phyloP scores from a whole-genome alignment of 92 coral and sea anemone species.

The Porites lobata region DNA sequence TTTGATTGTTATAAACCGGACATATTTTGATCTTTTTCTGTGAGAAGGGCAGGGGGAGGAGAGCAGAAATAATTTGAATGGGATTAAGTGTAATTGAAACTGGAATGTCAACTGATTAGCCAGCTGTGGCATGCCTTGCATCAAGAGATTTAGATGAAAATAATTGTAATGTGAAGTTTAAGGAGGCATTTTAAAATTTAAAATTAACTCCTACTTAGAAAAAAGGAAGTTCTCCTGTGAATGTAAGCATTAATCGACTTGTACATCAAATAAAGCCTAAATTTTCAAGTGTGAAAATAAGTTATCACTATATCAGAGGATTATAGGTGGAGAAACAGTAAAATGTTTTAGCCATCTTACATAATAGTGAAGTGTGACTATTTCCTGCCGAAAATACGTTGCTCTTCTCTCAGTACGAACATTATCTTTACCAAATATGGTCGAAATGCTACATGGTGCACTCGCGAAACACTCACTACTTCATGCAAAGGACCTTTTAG shows the following conservation, averaged over 20 bases:
- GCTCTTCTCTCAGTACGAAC: neutral
- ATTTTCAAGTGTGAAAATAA: neutral
- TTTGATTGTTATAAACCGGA: neutral
- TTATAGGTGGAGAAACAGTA: neutral
- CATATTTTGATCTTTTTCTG: neutral
- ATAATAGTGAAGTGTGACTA: neutral
- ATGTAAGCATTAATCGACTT: neutral
- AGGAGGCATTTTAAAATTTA: too few species aligned
- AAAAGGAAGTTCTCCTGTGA: neutral
- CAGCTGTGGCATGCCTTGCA: neutral
- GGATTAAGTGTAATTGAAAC: conserved; percentile 12
- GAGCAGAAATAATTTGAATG: neutral
- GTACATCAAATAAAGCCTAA: neutral
- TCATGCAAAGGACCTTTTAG: too few species aligned
- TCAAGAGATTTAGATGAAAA: neutral
- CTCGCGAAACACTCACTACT: neutral
- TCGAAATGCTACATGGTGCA: neutral
- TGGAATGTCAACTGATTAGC: neutral
- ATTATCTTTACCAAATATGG: neutral
- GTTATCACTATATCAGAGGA: neutral
- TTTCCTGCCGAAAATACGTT: neutral
- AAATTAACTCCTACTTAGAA: too few species aligned
- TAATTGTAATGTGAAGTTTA: too few species aligned
- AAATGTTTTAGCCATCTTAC: neutral
- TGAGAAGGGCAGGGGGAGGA: neutral